Conservation (phyloP, 2,888 invertebrate genomes). For the Thymelicus acteon region DNA sequence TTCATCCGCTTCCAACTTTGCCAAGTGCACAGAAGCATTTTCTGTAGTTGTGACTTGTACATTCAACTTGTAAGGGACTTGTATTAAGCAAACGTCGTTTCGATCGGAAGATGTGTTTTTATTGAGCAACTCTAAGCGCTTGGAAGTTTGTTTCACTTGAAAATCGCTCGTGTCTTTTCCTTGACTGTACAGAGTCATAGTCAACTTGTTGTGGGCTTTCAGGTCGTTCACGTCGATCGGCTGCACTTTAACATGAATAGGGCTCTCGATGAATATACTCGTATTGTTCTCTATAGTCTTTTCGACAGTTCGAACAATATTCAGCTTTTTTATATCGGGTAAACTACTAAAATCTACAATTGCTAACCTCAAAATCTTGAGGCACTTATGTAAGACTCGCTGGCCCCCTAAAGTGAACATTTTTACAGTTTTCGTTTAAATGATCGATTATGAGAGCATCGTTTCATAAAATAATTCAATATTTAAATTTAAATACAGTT, state of each 20-base stretch:
- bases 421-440: conserved; percentile 43
- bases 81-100: conserved; percentile 77
- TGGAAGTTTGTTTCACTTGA: conserved; percentile 78
- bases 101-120: conserved; percentile 70
- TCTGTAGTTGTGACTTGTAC: conserved; percentile 76
- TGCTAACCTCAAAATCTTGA: conserved; percentile 82
- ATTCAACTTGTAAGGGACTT: conserved; percentile 78
- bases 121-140: conserved; percentile 75
- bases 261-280: conserved; percentile 79
- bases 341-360: conserved; percentile 70
- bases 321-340: conserved; percentile 75
- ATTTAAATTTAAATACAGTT: conserved; percentile 29
- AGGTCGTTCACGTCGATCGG: conserved; percentile 78
- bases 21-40: conserved; percentile 71
- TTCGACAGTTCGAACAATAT: conserved; percentile 76
- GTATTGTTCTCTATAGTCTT: conserved; percentile 78
- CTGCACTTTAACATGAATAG: conserved; percentile 78
- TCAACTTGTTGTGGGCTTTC: conserved; percentile 74
- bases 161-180: conserved; percentile 76
- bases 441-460: conserved; percentile 16
- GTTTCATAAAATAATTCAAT: conserved; percentile 22
- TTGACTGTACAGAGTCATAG: conserved; percentile 77
- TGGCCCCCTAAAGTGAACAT: conserved; percentile 72
- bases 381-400: conserved; percentile 74
- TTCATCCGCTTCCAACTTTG: conserved; percentile 74